Percentiles rank a stretch among this genome's conserved stretches.
Evolutionary conservation across 1,140 invertebrate species (phyloP).

Genomic region (Saccostrea glomerata): DNA sequence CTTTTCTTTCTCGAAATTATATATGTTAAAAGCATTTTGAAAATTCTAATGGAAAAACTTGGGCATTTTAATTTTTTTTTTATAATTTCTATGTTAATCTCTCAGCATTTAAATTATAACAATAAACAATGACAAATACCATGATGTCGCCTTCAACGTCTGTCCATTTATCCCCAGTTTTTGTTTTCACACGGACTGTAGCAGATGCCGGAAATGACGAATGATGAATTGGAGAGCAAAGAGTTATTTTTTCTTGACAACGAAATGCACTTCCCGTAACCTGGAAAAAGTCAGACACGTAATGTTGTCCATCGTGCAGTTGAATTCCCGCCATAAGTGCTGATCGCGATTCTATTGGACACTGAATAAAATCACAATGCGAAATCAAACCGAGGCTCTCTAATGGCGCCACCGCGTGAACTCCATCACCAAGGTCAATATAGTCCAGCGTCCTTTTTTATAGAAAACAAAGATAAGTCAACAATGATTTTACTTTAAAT

Average conservation of each 20-base stretch:
- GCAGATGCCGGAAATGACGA: constrained; percentile 56
- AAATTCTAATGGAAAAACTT: no score
- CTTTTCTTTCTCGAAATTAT: no score
- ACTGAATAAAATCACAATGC: constrained; percentile 58
- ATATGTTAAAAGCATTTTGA: no score
- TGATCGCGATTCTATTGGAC: constrained; percentile 61
- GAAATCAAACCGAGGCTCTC: constrained; percentile 59
- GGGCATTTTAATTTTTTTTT: no score
- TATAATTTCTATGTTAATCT: no score
- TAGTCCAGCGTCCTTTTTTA: constrained; percentile 54
- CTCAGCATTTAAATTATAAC: no score
- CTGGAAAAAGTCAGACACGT: constrained; percentile 60
- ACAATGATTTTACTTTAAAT: not conserved
- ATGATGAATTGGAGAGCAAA: constrained; percentile 57
- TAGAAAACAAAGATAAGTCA: not conserved
- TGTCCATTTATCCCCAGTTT: constrained; percentile 61
- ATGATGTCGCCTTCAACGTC: constrained; percentile 56
- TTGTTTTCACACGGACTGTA: constrained; percentile 60
- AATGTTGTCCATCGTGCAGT: constrained; percentile 58
- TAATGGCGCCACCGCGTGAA: constrained; percentile 54
- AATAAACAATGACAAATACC: constrained; percentile 47
- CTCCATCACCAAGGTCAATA: constrained; percentile 61
- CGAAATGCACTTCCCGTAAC: constrained; percentile 57
- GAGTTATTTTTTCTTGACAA: constrained; percentile 57
- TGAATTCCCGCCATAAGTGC: constrained; percentile 50